phyloP scores from a whole-genome alignment of 2,888 invertebrate species.

The Spicauda simplicius region DNA sequence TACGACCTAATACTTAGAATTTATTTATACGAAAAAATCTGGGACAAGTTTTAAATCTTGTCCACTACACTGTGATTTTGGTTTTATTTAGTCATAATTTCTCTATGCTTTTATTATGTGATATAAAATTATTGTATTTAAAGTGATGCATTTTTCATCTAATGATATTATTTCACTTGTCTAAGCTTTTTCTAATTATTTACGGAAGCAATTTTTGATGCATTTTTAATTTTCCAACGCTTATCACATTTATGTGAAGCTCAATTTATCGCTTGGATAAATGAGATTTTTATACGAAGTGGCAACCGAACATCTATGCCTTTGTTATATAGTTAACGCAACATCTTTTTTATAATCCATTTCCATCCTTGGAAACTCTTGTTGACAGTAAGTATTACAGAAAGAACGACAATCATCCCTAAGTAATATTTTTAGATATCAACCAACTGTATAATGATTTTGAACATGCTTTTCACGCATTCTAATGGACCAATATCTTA shows the following conservation, averaged over 20 bases:
- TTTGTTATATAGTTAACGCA: constrained; percentile 44
- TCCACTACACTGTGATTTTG: constrained; percentile 82
- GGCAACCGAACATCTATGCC: constrained; percentile 43
- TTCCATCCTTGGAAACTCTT: constrained; percentile 30
- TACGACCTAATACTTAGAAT: constrained; percentile 69
- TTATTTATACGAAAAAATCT: constrained; percentile 76
- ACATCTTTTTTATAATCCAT: constrained; percentile 41
- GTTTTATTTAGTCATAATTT: constrained; percentile 80
- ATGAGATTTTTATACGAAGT: constrained; percentile 38
- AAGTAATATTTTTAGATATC: neutral
- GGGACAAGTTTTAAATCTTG: constrained; percentile 78
- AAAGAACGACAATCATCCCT: constrained; percentile 6
- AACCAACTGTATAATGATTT: neutral
- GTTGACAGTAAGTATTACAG: constrained; percentile 34
- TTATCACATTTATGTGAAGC: constrained; percentile 39
- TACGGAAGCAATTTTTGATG: constrained; percentile 40
- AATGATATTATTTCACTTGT: constrained; percentile 48
- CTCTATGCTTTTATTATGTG: constrained; percentile 79
- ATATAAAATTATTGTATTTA: constrained; percentile 70
- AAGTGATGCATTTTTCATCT: constrained; percentile 48
- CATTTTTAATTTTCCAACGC: constrained; percentile 36
- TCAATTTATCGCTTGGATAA: constrained; percentile 37
- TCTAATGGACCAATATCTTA: neutral
- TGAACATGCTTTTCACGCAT: neutral
- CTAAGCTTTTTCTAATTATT: constrained; percentile 47